Conservation (phyloP, 1,140 invertebrate genomes). For the Macrosteles quadrilineatus region DNA sequence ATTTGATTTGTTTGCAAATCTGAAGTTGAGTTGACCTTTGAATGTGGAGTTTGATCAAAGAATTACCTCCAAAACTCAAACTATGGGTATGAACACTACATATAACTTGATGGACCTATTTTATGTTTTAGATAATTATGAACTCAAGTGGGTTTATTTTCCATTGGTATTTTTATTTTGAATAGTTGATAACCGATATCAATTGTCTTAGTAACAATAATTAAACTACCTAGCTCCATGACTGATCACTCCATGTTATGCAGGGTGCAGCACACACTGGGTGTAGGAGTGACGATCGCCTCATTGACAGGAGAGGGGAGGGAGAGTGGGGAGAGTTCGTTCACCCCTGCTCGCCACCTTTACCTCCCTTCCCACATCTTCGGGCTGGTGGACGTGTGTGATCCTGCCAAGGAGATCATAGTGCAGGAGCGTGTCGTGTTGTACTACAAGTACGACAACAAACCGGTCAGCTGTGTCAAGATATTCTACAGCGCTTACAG, state of each 20-base stretch:
- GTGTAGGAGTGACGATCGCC: constrained; percentile 85
- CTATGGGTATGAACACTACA: too few species aligned
- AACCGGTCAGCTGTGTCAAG: constrained; percentile 96
- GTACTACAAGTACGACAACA: constrained; percentile 97
- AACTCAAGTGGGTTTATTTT: too few species aligned
- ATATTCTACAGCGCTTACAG: constrained; percentile 86
- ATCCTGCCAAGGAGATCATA: constrained; percentile 87
- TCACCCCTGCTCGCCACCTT: constrained; percentile 77
- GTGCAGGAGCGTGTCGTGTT: constrained; percentile 89
- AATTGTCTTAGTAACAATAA: too few species aligned
- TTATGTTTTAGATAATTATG: too few species aligned
- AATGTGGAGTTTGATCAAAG: too few species aligned
- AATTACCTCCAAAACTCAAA: too few species aligned
- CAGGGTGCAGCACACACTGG: constrained; percentile 80
- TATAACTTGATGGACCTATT: too few species aligned
- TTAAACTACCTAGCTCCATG: too few species aligned
- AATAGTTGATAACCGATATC: too few species aligned
- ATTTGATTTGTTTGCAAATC: too few species aligned
- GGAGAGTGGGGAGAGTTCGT: constrained; percentile 83
- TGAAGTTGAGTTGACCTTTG: too few species aligned
- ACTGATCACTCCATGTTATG: constrained; percentile 33
- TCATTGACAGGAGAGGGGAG: constrained; percentile 91
- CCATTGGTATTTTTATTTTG: too few species aligned
- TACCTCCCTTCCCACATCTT: constrained; percentile 94
- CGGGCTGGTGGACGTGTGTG: constrained; percentile 94